phyloP scores from a whole-genome alignment of 2,888 invertebrate species.

The Subacronicta megacephala region DNA sequence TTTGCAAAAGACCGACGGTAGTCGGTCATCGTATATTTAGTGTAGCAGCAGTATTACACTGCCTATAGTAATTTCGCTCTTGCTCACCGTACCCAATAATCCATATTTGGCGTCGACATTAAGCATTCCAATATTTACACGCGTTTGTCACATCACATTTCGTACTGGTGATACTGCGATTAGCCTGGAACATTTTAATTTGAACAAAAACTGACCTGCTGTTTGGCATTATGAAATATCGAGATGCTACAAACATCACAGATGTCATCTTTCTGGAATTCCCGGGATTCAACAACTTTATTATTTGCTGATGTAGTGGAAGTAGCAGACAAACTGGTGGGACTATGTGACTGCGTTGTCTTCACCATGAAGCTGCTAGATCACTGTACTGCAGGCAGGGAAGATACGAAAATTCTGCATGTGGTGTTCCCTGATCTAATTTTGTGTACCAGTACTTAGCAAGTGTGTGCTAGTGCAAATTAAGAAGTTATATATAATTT shows the following conservation, averaged over 20 bases:
- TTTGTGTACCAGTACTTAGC: conserved; percentile 51
- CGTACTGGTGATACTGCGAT: conserved; percentile 22
- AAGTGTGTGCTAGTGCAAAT: conserved; percentile 64
- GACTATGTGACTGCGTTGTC: conserved; percentile 39
- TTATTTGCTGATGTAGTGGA: conserved; percentile 43
- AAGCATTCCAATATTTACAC: conserved; percentile 25
- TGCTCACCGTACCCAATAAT: conserved; percentile 24
- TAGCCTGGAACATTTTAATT: conserved; percentile 33
- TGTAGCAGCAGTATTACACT: conserved; percentile 37
- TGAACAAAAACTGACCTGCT: conserved; percentile 24
- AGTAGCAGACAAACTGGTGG: conserved; percentile 30
- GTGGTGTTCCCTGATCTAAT: conserved; percentile 50
- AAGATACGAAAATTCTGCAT: conserved; percentile 44
- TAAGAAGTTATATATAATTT: conserved; percentile 22
- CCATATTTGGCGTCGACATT: conserved; percentile 45
- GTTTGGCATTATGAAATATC: conserved; percentile 36
- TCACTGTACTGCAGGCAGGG: conserved; percentile 40
- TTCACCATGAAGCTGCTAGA: conserved; percentile 36
- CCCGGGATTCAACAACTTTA: conserved; percentile 29
- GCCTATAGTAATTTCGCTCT: conserved; percentile 40
- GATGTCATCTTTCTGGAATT: conserved; percentile 42
- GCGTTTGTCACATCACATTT: conserved; percentile 35
- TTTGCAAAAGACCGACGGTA: conserved; percentile 32
- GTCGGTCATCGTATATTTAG: conserved; percentile 45
- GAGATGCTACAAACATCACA: conserved; percentile 34